phyloP scores from a whole-genome alignment of 1,140 invertebrate genomes.

The Globodera rostochiensis region DNA sequence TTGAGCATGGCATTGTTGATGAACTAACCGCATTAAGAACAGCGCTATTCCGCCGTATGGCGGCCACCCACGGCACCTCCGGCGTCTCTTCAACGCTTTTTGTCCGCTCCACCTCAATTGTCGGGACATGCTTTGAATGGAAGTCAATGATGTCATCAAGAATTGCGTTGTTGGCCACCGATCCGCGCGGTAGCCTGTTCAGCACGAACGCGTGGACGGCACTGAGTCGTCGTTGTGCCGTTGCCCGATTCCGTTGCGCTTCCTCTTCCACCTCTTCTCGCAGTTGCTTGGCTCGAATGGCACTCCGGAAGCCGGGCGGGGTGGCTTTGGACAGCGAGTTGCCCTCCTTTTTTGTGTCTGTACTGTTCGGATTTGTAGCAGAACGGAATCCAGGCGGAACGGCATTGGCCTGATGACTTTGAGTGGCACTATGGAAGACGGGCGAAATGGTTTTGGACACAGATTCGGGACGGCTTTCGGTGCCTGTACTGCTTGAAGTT shows the following conservation, averaged over 20 bases:
- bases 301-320: not conserved
- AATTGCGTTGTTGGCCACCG: conserved; percentile 51
- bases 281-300: not conserved
- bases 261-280: not conserved
- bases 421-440: not conserved
- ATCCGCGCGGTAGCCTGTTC: conserved; percentile 48
- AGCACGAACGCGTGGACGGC: conserved; percentile 50
- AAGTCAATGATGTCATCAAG: conserved; percentile 56
- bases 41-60: not conserved
- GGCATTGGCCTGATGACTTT: too few relatives aligned
- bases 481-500: not conserved
- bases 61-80: not conserved
- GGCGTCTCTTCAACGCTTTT: not conserved
- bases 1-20: too few relatives aligned
- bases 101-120: not conserved
- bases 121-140: conserved; percentile 29
- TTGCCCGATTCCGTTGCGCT: not conserved
- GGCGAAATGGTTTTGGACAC: not conserved
- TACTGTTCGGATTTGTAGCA: not conserved
- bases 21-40: not conserved
- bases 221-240: not conserved
- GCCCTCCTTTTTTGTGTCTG: not conserved
- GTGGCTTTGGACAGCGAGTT: not conserved
- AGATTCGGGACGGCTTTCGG: not conserved
- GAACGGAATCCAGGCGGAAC: too few relatives aligned